Evolutionary conservation across 2,113 vertebrate species (phyloP), one percentile per base, ranked within the genome.

Genomic region (Nothobranchius kuhntae): DNA sequence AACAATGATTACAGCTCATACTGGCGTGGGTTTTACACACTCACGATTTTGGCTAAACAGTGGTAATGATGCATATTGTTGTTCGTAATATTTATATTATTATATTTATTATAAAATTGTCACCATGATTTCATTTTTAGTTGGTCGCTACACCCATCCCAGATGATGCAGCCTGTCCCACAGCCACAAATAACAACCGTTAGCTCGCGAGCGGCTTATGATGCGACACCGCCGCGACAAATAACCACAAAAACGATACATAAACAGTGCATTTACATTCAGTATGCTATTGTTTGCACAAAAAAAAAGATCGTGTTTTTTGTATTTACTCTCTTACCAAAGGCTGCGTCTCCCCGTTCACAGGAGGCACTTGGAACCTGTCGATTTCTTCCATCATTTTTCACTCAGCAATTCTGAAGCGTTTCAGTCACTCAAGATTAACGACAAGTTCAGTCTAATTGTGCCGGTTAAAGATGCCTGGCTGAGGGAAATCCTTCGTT

Each of bases 301-400:
- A 15, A 50, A 48, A 24, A 24, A 12, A 55, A 21, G 21, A 21
- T 21, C 21, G 51, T 61, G 71, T 47, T 64, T 9, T 71, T 75
- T 71, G 54, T 73, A 9, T 74, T 1, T 26, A 78, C 38, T 58
- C 95, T 95, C 95, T 95, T 90, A 96, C 95, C 96, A 98, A 86
- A 81, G 95, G 96, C 88, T 96, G 95, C 74, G 94, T 96, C 93
- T 98, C 95, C 74, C 95, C 94, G 86, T 95, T 94, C 72, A 95
- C 95, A 78, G 95, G 94, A 84, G 96, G 96, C 69, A 97, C 96
- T 87, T 97, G 96, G 91, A 96, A 96, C 85, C 95, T 92, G 92
- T 97, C 95, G 84, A 96, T 96, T 91, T 97, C 95, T 88, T 97
- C 95, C 96, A 97, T 98, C 95, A 96, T 97, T 91, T 92, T 95